Conservation (phyloP, 2,797 vertebrate species). For the Chrosomus eos region DNA sequence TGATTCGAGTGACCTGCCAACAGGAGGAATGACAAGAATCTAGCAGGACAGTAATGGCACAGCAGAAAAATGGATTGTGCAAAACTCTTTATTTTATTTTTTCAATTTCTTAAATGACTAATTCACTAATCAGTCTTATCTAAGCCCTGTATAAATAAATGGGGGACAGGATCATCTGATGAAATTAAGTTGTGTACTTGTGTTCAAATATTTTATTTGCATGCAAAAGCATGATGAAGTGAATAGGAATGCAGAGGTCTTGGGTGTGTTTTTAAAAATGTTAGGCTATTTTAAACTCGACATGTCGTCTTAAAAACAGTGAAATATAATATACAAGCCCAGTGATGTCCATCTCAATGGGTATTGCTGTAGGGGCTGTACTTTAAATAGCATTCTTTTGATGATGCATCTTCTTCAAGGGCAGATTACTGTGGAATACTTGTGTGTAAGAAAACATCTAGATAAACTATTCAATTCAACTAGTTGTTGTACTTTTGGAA, state of each 20-base stretch:
- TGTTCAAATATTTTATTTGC: not conserved
- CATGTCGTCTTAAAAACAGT: not conserved
- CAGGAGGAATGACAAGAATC: not conserved
- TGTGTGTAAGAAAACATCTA: too few species aligned
- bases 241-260: not conserved
- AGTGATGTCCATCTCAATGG: not conserved
- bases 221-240: not conserved
- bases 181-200: not conserved
- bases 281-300: not conserved
- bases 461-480: too few species aligned
- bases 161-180: not conserved
- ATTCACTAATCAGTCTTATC: not conserved
- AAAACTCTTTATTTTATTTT: not conserved
- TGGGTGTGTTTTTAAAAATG: not conserved
- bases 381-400: not conserved
- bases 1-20: slow-evolving; percentile 12
- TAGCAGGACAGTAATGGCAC: not conserved
- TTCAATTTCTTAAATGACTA: not conserved
- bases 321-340: not conserved
- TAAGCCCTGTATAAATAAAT: not conserved
- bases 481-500: not conserved
- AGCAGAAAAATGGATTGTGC: not conserved
- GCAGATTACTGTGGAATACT: not conserved
- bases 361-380: not conserved
- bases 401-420: not conserved